Base-by-base conservation (phyloP, 2,113 vertebrate species). In the Lepus timidus region DNA sequence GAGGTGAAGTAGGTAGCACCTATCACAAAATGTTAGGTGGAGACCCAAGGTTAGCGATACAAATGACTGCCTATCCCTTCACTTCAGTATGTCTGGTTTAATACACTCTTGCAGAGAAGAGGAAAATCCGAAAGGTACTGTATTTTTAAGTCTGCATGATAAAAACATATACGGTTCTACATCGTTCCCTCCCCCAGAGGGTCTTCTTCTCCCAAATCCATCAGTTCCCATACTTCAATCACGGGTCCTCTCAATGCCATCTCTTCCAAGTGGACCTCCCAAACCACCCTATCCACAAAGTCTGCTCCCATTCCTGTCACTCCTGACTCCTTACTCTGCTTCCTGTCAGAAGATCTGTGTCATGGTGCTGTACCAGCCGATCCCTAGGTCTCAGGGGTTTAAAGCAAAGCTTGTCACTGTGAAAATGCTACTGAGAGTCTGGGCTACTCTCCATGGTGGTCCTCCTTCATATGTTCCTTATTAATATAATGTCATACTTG, bases 1-100 rank as follows among this genome's bases (percentile, higher is more conserved):
- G n/a, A 83, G 73, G 73, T 80, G 93, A 94, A 97, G 75, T 31
- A 79, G 84, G 61, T 22, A n/a, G 61, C 14, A 16, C 20, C 22
- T 12, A 62, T 70, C 65, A 31, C 70, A 64, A 70, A 95, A 36
- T 31, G 93, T 61, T 85, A 83, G 64, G 17, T 49, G 20, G 75
- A 27, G 36, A 84, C 70, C 31, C 88, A 76, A 79, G 44, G 31
- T 7, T 70, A 39, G 51, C 23, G 70, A 68, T 39, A 9, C 3
- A 9, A 52, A 52, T 84, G 44, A 36, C 58, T 75, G 65, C 61
- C 19, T 23, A 13, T 70, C 70, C 73, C 9, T 20, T 92, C 36
- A 39, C 20, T 52, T 61, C 62, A 79, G 19, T 58, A 49, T 4
- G 8, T 22, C 70, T 9, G 17, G 71, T 95, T 95, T 55, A 93